Evolutionary conservation across 2,113 vertebrate species (phyloP).

Genomic region (Pontoporia blainvillei): DNA sequence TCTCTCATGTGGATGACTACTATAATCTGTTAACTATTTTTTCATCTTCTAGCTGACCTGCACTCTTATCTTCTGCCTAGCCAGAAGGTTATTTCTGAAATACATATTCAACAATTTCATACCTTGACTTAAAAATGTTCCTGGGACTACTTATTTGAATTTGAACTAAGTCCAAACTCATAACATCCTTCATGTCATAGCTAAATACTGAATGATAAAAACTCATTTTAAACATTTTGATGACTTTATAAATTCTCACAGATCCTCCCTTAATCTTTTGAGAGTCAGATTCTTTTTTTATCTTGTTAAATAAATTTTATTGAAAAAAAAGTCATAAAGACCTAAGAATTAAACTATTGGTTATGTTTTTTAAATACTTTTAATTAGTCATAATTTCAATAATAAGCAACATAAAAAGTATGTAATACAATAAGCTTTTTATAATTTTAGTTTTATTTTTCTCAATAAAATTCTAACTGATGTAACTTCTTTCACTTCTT

Average conservation of each 20-base stretch:
- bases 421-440: not conserved
- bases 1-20: not conserved
- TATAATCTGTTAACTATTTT: not conserved
- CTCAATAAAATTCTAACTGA: not conserved
- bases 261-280: not conserved
- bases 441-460: not conserved
- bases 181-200: not conserved
- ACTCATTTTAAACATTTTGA: not conserved
- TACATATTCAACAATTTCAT: not conserved
- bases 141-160: not conserved
- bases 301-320: not conserved
- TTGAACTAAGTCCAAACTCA: not conserved
- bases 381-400: not conserved
- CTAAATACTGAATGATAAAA: not conserved
- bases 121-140: not conserved
- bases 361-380: not conserved
- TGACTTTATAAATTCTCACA: not conserved
- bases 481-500: not conserved
- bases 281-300: not conserved
- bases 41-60: not conserved
- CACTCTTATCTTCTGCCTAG: not conserved
- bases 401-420: not conserved
- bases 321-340: not conserved
- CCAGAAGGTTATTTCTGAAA: not conserved
- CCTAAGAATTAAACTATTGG: not conserved